Base-by-base conservation (phyloP, 2,113 vertebrate genomes). In the Phocoena phocoena region DNA sequence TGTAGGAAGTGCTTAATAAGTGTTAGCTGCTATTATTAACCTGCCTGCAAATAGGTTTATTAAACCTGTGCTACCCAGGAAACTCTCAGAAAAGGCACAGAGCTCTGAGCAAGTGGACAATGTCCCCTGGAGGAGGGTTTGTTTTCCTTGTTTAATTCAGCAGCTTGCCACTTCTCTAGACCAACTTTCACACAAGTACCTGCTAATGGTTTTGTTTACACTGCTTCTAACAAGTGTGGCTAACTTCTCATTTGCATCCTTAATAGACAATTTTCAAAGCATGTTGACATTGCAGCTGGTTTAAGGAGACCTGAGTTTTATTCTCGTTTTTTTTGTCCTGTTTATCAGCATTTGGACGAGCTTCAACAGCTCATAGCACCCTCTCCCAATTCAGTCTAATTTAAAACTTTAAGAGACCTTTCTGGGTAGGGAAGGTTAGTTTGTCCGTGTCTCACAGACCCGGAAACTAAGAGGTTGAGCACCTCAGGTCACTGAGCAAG, bases 201-300 rank as follows among this genome's bases (percentile, higher is more conserved):
- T 95, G 90, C 94, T 96, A 97, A 97, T 71, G 82, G 94, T 77
- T 93, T 93, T 95, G 91, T 96, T 98, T 93, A 96, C 23, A 89
- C 41, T 65, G 41, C 84, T 95, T 85, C 88, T 82, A 44, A 88
- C 55, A 88, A 96, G 82, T 88, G 93, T 44, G 63, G 62, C n/a
- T 81, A 83, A 82, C 83, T 92, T 94, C 90, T 93, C 82, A 96
- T 97, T 93, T 93, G 93, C 90, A 97, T 93, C 44, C 11, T 79
- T 96, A 96, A 93, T 83, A 96, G 62, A 33, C 67, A 58, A 77
- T 96, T 96, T 94, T 65, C 77, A 91, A 96, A 94, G 76, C 18
- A 0, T 62, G 28, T n/a, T 81, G 62, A 88, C 95, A 88, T 10
- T 70, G 23, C 67, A 93, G 81, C 81, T 81, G 36, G 70, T 90